phyloP scores from a whole-genome alignment of 2,797 vertebrate genomes.

The Sciurus carolinensis region DNA sequence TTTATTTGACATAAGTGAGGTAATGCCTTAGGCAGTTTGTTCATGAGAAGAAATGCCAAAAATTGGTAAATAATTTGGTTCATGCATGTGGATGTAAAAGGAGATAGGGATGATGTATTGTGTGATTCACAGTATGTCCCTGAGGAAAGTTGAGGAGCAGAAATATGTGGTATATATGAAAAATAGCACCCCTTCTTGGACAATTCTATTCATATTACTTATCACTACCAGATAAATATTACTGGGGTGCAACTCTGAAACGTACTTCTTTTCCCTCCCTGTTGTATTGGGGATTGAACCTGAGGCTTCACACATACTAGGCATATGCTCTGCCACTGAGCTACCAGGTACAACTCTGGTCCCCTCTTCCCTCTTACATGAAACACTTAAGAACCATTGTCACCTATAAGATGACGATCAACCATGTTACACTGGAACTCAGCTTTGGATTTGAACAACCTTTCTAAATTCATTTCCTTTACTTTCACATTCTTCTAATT shows the following conservation, averaged over 20 bases:
- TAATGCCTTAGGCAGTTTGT: not conserved
- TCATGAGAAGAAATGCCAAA: not conserved
- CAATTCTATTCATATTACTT: not conserved
- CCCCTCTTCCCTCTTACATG: not conserved
- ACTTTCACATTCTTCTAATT: not conserved
- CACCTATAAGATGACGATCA: not conserved
- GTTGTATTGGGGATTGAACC: too few species aligned
- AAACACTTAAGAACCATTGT: not conserved
- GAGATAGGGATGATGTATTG: not conserved
- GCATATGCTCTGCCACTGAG: too few species aligned
- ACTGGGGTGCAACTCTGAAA: not conserved
- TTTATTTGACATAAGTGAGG: not conserved
- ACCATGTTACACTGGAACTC: not conserved
- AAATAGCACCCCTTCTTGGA: not conserved
- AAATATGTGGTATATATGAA: not conserved
- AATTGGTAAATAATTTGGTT: not conserved
- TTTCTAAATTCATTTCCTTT: not conserved
- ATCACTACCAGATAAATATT: not conserved
- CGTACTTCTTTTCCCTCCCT: too few species aligned
- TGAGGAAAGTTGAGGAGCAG: not conserved
- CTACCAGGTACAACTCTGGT: not conserved
- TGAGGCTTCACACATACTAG: too few species aligned
- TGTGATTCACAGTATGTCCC: not conserved
- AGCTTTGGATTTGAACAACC: not conserved
- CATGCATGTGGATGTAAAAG: too few species aligned